A percentile compares a stretch with the other conserved stretches of the same genome.
These are phyloP conservation scores for Drosophila aff. DNA, from an alignment of 1,140 invertebrate species.

Conservation along the genomic window DNA sequence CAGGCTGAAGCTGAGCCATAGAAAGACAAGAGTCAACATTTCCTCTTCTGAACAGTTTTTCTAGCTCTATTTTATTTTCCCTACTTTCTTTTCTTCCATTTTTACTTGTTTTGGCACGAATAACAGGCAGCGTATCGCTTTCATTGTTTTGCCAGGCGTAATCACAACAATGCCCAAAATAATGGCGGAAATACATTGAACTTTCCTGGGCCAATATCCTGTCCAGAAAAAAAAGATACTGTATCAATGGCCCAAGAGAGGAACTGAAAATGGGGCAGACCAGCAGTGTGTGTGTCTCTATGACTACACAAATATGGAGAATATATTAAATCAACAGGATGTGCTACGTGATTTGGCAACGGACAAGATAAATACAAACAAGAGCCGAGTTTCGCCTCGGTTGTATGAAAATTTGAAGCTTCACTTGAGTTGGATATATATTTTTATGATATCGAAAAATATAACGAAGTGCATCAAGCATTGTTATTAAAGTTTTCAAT, in stretches of 20 bases:
- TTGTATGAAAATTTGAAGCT: background rate
- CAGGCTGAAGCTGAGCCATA: constrained; percentile 15
- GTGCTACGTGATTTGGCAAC: constrained; percentile 46
- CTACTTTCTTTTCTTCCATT: constrained; percentile 5
- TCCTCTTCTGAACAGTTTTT: constrained; percentile 35
- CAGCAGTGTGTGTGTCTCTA: background rate
- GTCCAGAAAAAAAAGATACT: constrained; percentile 10
- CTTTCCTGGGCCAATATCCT: constrained; percentile 44
- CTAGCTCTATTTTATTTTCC: constrained; percentile 31
- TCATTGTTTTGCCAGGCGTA: constrained; percentile 46
- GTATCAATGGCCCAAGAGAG: constrained; percentile 11
- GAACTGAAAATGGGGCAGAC: constrained; percentile 6
- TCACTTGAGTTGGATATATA: background rate
- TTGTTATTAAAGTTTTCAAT: background rate
- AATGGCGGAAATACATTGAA: constrained; percentile 44
- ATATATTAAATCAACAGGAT: constrained; percentile 54
- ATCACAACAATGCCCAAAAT: constrained; percentile 41
- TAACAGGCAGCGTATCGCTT: constrained; percentile 16
- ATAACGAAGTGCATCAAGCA: background rate
- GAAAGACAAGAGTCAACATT: constrained; percentile 34
- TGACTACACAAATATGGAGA: constrained; percentile 29
- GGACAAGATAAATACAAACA: constrained; percentile 37
- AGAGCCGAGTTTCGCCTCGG: background rate
- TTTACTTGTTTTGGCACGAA: constrained; percentile 18
- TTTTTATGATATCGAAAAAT: background rate